Conservation (phyloP, 2,113 vertebrate species). For the Mus spicilegus region DNA sequence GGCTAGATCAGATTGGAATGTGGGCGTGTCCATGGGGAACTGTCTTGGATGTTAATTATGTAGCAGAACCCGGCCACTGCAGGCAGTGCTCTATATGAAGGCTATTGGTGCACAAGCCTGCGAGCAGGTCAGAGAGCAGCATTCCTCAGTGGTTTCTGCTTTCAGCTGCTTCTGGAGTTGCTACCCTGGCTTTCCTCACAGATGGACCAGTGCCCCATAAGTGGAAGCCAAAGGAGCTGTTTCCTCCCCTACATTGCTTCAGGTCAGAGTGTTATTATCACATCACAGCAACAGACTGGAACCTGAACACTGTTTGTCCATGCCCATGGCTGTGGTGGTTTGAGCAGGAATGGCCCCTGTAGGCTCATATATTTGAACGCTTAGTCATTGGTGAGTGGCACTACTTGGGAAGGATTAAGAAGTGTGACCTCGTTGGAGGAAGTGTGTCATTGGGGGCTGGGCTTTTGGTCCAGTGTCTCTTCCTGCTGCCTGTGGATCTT, state of each 20-base stretch:
- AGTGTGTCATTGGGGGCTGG: not conserved
- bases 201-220: no score
- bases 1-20: not conserved
- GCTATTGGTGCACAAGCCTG: no score
- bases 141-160: not conserved
- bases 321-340: not conserved
- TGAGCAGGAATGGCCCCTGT: not conserved
- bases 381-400: not conserved
- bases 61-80: not conserved
- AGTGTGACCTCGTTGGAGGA: not conserved
- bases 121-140: not conserved
- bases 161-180: not conserved
- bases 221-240: not conserved
- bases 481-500: not conserved
- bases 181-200: not conserved
- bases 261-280: not conserved
- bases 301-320: not conserved
- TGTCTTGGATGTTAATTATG: not conserved
- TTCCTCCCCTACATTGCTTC: not conserved
- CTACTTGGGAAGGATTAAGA: not conserved
- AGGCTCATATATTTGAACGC: not conserved
- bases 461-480: not conserved
- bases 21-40: not conserved
- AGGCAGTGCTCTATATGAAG: not conserved
- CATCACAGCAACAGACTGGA: not conserved